Base-by-base conservation (phyloP, 2,113 vertebrate species). In the Beaufortia kweichowensis region DNA sequence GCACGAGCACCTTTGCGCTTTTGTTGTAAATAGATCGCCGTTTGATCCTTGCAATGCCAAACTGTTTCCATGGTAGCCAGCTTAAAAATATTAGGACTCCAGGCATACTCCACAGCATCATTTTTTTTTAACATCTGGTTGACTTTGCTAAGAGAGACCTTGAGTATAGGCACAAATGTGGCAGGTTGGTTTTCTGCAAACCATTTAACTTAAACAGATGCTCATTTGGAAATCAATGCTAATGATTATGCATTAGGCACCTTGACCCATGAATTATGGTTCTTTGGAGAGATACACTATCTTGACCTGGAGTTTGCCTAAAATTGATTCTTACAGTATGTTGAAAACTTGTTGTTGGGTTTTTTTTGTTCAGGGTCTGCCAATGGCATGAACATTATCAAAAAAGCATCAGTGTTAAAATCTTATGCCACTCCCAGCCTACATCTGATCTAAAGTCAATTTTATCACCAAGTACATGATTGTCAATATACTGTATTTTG, bases 31-130 rank as follows among this genome's bases (percentile, higher is more conserved):
- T 76, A 79, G 77, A 76, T 53, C 55, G 19, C 78, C 64, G 64
- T 73, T 60, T 82, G 73, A 81, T 86, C 83, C 61, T 75, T 63
- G 73, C 76, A 79, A 71, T 83, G 79, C 56, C 35, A 86, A 87
- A 83, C 77, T 76, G 82, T 87, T 89, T 85, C 86, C 83, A 88
- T 87, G 84, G 82, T 77, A 87, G 81, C 84, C 75, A 81, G 71
- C n/a, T 26, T 67, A 82, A 74, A 75, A 86, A 79, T 77, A 87
- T 78, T 80, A 81, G 14, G 67, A 82, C 83, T 75, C 33, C 9
- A 35, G 72, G 53, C 48, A 53, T 31, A 79, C 80, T 78, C 78
- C 50, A 72, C 50, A 29, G 80, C 75, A 67, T 66, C 46, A 6
- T 48, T 84, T 81, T n/a, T 63, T 56, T n/a, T 63, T 60, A 67